A percentile compares a stretch with the other conserved stretches of the same genome.
phyloP scores from a whole-genome alignment of 1,140 invertebrate species.

The Aradophagus sp. region DNA sequence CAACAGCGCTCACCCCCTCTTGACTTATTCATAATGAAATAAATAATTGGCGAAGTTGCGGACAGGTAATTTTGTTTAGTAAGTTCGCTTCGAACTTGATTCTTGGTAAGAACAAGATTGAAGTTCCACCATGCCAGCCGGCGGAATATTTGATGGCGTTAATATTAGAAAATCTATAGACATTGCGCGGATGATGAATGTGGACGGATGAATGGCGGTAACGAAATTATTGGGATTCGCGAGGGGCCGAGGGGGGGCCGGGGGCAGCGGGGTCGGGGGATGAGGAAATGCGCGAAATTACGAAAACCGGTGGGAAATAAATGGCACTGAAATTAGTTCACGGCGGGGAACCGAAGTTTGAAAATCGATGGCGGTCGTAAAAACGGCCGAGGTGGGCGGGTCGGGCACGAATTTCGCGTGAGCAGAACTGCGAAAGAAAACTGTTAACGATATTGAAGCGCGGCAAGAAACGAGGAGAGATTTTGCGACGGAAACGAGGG shows the following conservation, averaged over 20 bases:
- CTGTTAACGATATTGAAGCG: no score
- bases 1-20: no score
- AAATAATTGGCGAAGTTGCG: no score
- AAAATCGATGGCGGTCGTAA: constrained; percentile 25
- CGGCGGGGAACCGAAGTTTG: constrained; percentile 3
- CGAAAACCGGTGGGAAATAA: constrained; percentile 38
- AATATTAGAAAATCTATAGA: constrained; percentile 42
- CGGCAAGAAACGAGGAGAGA: no score
- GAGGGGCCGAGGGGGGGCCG: constrained; percentile 15
- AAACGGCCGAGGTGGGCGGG: constrained; percentile 7
- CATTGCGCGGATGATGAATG: constrained; percentile 43
- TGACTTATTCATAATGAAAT: no score
- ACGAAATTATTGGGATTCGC: constrained; percentile 48
- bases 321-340: constrained; percentile 37
- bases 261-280: constrained; percentile 10
- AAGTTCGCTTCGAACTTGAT: neutral
- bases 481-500: no score
- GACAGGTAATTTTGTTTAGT: no score
- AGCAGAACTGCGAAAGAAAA: no score
- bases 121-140: neutral
- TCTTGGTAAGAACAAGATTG: constrained; percentile 5
- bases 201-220: constrained; percentile 41
- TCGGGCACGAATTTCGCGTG: no score
- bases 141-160: constrained; percentile 14
- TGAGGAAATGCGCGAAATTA: constrained; percentile 44